Evolutionary conservation across 2,888 invertebrate genomes (phyloP).

Genomic region (Polia nebulosa): DNA sequence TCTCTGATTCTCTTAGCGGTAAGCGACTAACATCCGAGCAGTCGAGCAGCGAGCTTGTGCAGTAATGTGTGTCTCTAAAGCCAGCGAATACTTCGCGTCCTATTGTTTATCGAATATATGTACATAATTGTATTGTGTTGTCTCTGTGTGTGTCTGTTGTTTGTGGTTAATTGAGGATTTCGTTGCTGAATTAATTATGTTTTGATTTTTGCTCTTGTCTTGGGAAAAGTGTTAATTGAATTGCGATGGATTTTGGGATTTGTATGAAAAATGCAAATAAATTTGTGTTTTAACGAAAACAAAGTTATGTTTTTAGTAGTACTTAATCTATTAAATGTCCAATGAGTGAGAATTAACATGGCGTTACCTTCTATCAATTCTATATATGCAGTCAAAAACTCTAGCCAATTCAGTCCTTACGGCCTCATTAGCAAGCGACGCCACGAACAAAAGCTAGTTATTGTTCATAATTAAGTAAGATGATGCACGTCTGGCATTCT

Average conservation of each 20-base stretch:
- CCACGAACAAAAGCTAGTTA: slow-evolving; percentile 29
- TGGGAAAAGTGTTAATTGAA: neutral
- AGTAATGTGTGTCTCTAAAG: slow-evolving; percentile 41
- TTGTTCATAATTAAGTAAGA: slow-evolving; percentile 45
- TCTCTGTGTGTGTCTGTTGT: slow-evolving; percentile 33
- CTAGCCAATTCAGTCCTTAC: neutral
- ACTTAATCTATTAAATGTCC: too few species aligned
- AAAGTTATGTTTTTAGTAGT: too few species aligned
- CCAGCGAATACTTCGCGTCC: slow-evolving; percentile 34
- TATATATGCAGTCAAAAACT: neutral
- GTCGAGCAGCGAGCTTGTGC: neutral
- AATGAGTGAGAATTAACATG: too few species aligned
- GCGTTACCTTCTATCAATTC: too few species aligned
- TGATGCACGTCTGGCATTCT: slow-evolving; percentile 57
- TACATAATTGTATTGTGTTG: slow-evolving; percentile 33
- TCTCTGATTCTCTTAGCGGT: slow-evolving; percentile 41
- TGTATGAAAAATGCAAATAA: neutral
- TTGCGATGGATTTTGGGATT: neutral
- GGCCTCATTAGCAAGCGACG: neutral
- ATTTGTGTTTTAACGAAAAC: too few species aligned
- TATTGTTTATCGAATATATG: slow-evolving; percentile 49
- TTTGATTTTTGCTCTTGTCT: slow-evolving; percentile 18
- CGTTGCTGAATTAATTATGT: slow-evolving; percentile 18
- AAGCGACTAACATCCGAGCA: slow-evolving; percentile 46
- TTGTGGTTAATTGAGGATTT: slow-evolving; percentile 22